These are phyloP conservation scores for Drosophila persimilis DNA, from an alignment of 1,140 invertebrate genomes.

Conservation along the genomic window DNA sequence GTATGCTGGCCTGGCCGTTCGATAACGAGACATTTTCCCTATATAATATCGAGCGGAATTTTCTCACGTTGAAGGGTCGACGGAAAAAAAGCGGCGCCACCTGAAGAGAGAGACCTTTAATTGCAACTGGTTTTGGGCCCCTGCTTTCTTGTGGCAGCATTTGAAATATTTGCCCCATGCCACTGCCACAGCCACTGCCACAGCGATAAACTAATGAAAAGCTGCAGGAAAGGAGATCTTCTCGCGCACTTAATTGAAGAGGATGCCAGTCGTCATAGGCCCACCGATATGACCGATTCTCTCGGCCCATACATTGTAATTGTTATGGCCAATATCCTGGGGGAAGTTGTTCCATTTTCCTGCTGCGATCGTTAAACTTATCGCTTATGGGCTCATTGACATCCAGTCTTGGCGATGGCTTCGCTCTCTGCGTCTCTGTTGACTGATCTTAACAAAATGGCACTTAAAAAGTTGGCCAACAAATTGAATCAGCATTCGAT, in stretches of 20 bases:
- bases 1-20: conserved; percentile 68
- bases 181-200: conserved; percentile 20
- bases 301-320: conserved; percentile 52
- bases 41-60: conserved; percentile 71
- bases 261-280: conserved; percentile 50
- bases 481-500: neutral
- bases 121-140: conserved; percentile 51
- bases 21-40: conserved; percentile 70
- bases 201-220: conserved; percentile 77
- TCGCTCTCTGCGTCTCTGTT: neutral
- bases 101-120: conserved; percentile 49
- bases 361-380: conserved; percentile 39
- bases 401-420: too few species aligned
- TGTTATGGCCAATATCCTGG: conserved; percentile 35
- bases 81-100: conserved; percentile 45
- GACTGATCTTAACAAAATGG: conserved; percentile 11
- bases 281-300: conserved; percentile 37
- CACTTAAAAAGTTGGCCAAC: conserved; percentile 1
- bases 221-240: conserved; percentile 42
- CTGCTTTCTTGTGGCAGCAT: conserved; percentile 38
- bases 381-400: conserved; percentile 12
- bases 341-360: conserved; percentile 44
- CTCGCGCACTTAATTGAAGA: conserved; percentile 61
- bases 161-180: conserved; percentile 62
- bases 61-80: conserved; percentile 71